Percentiles rank a stretch among this genome's conserved stretches.
Conservation (phyloP, 2,113 vertebrate species). For the Tupaia chinensis region DNA sequence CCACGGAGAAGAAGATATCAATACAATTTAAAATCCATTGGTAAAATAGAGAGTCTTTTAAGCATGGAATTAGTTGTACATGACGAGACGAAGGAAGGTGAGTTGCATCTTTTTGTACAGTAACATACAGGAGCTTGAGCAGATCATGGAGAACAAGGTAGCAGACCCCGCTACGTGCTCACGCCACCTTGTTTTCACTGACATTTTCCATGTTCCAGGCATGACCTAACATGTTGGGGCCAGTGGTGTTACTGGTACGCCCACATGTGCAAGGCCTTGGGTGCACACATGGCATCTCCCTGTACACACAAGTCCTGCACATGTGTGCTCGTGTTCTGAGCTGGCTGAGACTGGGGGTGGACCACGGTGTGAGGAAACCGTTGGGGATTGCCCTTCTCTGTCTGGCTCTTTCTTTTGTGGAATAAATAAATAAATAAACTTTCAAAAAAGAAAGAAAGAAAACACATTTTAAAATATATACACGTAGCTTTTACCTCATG, state of each 20-base stretch:
- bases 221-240: background rate
- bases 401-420: too few species aligned
- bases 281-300: too few species aligned
- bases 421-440: too few species aligned
- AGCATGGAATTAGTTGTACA: background rate
- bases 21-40: conserved; percentile 53
- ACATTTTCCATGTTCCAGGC: background rate
- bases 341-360: too few species aligned
- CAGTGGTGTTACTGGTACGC: too few species aligned
- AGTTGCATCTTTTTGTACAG: conserved; percentile 6
- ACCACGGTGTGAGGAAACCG: too few species aligned
- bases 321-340: too few species aligned
- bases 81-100: background rate
- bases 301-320: too few species aligned
- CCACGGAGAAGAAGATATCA: background rate
- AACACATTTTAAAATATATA: too few species aligned
- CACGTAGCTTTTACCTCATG: background rate
- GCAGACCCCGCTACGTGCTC: background rate
- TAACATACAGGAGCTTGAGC: background rate
- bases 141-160: background rate
- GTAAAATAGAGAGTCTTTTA: conserved; percentile 28
- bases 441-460: too few species aligned
- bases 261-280: too few species aligned
- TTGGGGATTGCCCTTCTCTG: too few species aligned
- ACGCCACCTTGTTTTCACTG: background rate